These are phyloP conservation scores for Ecdyonurus torrentis DNA, from an alignment of 2,888 invertebrate species.

Conservation along the genomic window DNA sequence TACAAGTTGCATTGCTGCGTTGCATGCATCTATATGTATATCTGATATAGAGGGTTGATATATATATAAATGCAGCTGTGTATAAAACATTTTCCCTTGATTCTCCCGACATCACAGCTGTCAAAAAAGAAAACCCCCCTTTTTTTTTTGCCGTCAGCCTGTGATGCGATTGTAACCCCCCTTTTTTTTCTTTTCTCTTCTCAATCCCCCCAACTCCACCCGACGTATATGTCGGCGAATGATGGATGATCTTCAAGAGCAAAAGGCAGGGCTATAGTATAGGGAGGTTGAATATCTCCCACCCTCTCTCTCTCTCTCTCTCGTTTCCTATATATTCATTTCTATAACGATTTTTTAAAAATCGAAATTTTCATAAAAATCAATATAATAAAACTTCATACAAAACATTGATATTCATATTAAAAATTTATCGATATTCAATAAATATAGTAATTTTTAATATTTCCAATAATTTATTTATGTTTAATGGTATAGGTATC, in stretches of 20 bases:
- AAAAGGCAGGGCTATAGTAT: neutral
- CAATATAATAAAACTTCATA: too few relatives aligned
- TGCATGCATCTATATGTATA: neutral
- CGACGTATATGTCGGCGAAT: neutral
- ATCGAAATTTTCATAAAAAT: too few relatives aligned
- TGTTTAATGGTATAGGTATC: too few relatives aligned
- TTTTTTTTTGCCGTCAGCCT: neutral
- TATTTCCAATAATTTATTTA: too few relatives aligned
- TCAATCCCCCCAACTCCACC: neutral
- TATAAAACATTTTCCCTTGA: neutral
- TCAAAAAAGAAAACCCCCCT: neutral
- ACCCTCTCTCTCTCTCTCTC: slow-evolving; percentile 7
- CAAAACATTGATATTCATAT: too few relatives aligned
- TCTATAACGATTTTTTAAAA: too few relatives aligned
- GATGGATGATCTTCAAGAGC: neutral
- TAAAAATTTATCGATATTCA: too few relatives aligned
- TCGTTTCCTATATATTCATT: neutral
- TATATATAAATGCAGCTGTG: neutral
- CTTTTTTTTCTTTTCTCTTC: neutral
- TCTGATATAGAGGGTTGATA: neutral
- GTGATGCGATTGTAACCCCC: neutral
- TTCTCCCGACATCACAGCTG: neutral
- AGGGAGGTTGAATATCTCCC: slow-evolving; percentile 2
- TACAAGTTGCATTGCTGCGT: too few relatives aligned
- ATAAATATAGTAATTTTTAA: too few relatives aligned